phyloP scores from a whole-genome alignment of 2,113 vertebrate species.

The Gila orcuttii region DNA sequence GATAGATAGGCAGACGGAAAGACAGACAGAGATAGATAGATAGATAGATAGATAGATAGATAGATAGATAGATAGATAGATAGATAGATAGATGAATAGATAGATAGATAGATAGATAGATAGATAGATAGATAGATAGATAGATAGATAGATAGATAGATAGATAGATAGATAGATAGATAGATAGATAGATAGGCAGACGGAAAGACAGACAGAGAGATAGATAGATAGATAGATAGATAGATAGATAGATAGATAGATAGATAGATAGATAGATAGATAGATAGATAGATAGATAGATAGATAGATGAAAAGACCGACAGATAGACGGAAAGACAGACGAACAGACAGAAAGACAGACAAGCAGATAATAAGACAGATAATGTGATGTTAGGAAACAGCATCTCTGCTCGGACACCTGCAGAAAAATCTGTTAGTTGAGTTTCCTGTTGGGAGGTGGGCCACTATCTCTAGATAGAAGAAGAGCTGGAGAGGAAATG shows the following conservation, averaged over 20 bases:
- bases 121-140: background rate
- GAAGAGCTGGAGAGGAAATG: slow-evolving; percentile 4
- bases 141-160: background rate
- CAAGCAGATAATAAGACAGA: background rate
- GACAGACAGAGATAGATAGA: background rate
- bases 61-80: background rate
- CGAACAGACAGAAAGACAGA: background rate
- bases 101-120: background rate
- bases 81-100: background rate
- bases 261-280: too few relatives aligned
- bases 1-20: background rate
- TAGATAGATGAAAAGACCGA: too few relatives aligned
- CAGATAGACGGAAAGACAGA: too few relatives aligned
- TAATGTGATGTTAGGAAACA: background rate
- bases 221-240: background rate
- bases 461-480: background rate
- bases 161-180: background rate
- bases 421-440: background rate
- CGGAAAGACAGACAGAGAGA: background rate
- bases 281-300: too few relatives aligned
- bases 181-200: background rate
- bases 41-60: background rate
- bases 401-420: background rate
- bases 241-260: background rate
- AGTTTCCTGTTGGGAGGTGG: background rate